A percentile compares a stretch with the other conserved stretches of the same genome.
Conservation (phyloP, 2,888 invertebrate species). For the Nudaria mundana region DNA sequence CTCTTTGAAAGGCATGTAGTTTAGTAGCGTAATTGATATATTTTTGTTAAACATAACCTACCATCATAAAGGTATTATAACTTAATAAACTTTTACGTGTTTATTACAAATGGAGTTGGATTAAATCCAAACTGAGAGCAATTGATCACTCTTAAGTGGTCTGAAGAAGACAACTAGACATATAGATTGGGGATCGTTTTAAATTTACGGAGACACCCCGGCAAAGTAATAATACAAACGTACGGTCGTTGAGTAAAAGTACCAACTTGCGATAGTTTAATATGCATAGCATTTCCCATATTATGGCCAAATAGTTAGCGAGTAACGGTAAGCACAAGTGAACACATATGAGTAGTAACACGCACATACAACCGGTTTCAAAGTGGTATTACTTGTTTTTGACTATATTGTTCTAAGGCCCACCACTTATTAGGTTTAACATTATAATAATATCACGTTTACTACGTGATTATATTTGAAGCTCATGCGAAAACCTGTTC, state of each 20-base stretch:
- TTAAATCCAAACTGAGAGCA: too few relatives aligned
- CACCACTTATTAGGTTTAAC: conserved; percentile 19
- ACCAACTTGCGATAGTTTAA: conserved; percentile 16
- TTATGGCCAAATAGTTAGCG: conserved; percentile 22
- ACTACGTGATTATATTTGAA: conserved; percentile 1
- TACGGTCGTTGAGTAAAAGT: not conserved
- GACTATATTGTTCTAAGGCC: conserved; percentile 21
- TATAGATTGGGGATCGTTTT: too few relatives aligned
- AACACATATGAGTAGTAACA: conserved; percentile 19
- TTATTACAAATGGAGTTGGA: too few relatives aligned
- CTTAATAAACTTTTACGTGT: too few relatives aligned
- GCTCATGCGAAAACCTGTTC: not conserved
- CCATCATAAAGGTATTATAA: too few relatives aligned
- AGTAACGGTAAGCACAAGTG: conserved; percentile 30
- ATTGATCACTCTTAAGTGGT: too few relatives aligned
- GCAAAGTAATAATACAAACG: too few relatives aligned
- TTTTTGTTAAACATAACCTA: too few relatives aligned
- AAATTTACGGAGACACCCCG: too few relatives aligned
- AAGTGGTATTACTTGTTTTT: conserved; percentile 26
- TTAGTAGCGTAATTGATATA: too few relatives aligned
- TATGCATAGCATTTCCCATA: conserved; percentile 21
- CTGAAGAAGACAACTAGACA: too few relatives aligned
- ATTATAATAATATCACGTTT: conserved; percentile 12
- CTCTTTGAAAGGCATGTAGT: too few relatives aligned
- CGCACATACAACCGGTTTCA: conserved; percentile 26